Base-by-base conservation (phyloP, 2,888 invertebrate genomes). In the Tiphia femorata region DNA sequence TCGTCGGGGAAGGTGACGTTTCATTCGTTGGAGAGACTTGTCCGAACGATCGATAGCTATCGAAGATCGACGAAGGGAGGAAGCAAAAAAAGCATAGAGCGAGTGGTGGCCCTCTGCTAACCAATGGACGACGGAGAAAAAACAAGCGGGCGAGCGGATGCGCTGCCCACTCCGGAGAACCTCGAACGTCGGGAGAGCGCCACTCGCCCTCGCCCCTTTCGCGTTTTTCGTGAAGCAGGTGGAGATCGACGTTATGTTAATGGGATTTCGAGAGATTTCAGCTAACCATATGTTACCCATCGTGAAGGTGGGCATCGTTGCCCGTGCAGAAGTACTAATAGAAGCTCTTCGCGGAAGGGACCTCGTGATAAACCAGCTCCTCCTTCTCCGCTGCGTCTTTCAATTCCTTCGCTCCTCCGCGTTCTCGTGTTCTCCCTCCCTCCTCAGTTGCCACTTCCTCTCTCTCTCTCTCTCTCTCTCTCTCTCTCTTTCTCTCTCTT, bases 181-280 rank as follows among this genome's bases (percentile, higher is more conserved):
- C n/a, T n/a, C n/a, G n/a, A n/a, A n/a, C n/a, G n/a, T n/a, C n/a
- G n/a, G n/a, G n/a, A n/a, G n/a, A n/a, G n/a, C n/a, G n/a, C 17
- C 12, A 2, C 6, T 14, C 17, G 12, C 16, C 12, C 2, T 12
- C 16, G 17, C 19, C 46, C 33, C 35, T 50, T 33, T 58, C 42
- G 52, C 50, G 67, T 64, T 67, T 72, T 62, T 66, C 55, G 48
- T 54, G 52, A 62, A 67, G 66, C 77, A 76, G 75, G 75, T 77
- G 77, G 75, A 65, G 62, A 67, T 61, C 76, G 71, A 54, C 63
- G 59, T 73, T 76, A 76, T 76, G 74, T 64, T 75, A 76, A 76
- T 74, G 52, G 63, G 56, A 46, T 53, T 60, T 62, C 51, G 57
- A 62, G 53, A 69, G 67, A 71, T 73, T 69, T 69, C 68, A 51